These are phyloP conservation scores for Anas acuta DNA, from an alignment of 2,797 vertebrate species.

Conservation along the genomic window DNA sequence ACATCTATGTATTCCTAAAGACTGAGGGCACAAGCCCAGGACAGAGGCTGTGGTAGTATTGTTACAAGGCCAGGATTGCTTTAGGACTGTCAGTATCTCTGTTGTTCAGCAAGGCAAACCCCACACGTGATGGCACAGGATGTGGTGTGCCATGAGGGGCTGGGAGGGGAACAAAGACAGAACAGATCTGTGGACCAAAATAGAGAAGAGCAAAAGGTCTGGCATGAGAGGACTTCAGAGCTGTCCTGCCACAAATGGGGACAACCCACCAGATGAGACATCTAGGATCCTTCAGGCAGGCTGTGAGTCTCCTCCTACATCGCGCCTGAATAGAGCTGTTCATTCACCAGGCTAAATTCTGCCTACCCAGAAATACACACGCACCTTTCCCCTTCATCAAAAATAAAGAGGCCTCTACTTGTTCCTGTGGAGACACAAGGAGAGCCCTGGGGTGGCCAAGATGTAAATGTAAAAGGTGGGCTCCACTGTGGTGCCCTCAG, in stretches of 20 bases:
- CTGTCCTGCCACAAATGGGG: not conserved
- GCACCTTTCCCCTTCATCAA: not conserved
- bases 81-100: not conserved
- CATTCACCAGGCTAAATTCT: not conserved
- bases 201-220: not conserved
- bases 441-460: not conserved
- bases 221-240: not conserved
- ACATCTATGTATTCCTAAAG: not conserved
- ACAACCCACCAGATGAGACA: not conserved
- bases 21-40: not conserved
- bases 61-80: not conserved
- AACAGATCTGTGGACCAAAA: not conserved
- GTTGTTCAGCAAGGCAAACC: not conserved
- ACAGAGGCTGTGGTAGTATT: not conserved
- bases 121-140: not conserved
- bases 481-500: not conserved
- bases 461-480: not conserved
- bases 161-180: not conserved
- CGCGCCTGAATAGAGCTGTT: not conserved
- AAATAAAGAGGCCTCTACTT: not conserved
- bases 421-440: not conserved
- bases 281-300: not conserved
- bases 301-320: not conserved
- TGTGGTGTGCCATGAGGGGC: not conserved
- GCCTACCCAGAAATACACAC: not conserved